Evolutionary conservation across 2,888 invertebrate genomes (phyloP).

Genomic region (Selenia dentaria): DNA sequence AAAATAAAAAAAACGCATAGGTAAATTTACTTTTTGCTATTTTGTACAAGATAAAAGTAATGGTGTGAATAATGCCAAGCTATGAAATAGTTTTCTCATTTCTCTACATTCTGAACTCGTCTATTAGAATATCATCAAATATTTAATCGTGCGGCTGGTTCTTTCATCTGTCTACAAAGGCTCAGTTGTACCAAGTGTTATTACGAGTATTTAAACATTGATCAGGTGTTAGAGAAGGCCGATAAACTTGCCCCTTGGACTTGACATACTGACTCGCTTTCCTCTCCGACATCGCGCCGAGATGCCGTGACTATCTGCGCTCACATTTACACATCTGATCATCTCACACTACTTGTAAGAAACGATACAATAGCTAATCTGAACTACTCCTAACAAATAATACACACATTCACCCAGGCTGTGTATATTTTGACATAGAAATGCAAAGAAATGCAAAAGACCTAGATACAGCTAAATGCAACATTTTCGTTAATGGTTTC

Average conservation of each 20-base stretch:
- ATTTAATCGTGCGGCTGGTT: constrained; percentile 1
- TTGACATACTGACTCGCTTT: constrained; percentile 84
- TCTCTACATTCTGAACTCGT: too few species aligned
- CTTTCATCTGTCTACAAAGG: constrained; percentile 25
- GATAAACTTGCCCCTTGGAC: constrained; percentile 41
- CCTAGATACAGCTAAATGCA: neutral
- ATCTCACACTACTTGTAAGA: constrained; percentile 25
- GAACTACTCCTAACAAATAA: too few species aligned
- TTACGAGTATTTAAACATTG: constrained; percentile 47
- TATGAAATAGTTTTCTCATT: too few species aligned
- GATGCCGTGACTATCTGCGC: constrained; percentile 27
- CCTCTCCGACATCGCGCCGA: constrained; percentile 44
- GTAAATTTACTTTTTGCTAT: too few species aligned
- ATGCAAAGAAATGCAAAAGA: too few species aligned
- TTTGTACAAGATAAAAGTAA: too few species aligned
- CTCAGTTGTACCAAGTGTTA: constrained; percentile 5
- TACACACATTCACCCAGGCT: too few species aligned
- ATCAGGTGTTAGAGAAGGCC: constrained; percentile 51
- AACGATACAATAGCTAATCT: constrained; percentile 32
- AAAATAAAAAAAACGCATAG: too few species aligned
- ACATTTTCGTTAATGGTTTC: neutral
- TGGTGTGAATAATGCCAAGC: too few species aligned
- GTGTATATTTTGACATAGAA: too few species aligned
- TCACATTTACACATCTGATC: constrained; percentile 30
- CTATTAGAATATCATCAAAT: neutral